phyloP scores from a whole-genome alignment of 2,888 invertebrate species.

The Micoletzkya japonica region DNA sequence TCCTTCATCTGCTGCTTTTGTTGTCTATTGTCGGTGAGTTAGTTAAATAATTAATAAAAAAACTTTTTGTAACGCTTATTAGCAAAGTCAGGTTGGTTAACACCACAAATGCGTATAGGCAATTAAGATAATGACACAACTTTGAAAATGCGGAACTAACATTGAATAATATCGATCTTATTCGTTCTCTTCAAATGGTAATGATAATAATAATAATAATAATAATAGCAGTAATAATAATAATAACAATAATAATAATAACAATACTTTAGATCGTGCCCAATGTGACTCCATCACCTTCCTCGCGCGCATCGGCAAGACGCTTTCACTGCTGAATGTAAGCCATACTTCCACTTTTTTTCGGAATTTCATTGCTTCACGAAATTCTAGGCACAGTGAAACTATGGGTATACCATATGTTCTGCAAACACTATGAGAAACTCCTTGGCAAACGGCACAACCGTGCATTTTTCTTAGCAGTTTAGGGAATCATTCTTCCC shows the following conservation, averaged over 20 bases:
- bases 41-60: constrained; percentile 11
- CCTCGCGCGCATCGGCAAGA: constrained; percentile 18
- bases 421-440: no score
- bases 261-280: not conserved
- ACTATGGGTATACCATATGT: no score
- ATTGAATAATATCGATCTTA: not conserved
- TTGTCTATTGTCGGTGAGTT: no score
- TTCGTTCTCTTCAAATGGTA: not conserved
- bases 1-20: not conserved
- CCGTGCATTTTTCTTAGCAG: not conserved
- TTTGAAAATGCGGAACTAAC: no score
- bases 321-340: constrained; percentile 10
- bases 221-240: not conserved
- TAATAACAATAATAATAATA: not conserved
- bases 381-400: no score
- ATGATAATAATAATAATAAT: not conserved
- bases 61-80: not conserved
- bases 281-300: not conserved
- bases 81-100: no score
- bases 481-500: not conserved
- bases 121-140: no score
- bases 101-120: no score
- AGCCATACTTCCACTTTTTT: no score
- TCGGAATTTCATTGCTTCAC: no score
- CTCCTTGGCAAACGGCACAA: not conserved